Percentiles rank a stretch among this genome's conserved stretches.
These are phyloP conservation scores for Petrocephalus sullivani DNA, from an alignment of 2,797 vertebrate species.

Conservation along the genomic window DNA sequence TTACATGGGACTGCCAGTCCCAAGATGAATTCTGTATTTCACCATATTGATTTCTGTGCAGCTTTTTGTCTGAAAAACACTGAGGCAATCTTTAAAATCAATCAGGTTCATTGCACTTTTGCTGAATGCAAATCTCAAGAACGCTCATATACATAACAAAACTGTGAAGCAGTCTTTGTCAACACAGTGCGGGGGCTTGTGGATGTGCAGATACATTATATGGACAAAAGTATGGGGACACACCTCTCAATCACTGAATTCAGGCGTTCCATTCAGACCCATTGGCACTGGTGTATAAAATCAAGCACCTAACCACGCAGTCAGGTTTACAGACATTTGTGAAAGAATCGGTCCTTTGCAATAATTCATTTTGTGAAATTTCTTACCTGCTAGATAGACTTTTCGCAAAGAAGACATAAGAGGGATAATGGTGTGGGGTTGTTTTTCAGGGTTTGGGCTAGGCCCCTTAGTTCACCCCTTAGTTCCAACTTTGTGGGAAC, in stretches of 20 bases:
- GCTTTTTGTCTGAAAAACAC: slow-evolving; percentile 31
- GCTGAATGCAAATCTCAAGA: slow-evolving; percentile 9
- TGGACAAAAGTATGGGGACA: neutral
- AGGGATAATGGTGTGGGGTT: neutral
- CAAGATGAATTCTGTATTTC: slow-evolving; percentile 21
- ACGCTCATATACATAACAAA: neutral
- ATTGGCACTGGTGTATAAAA: neutral
- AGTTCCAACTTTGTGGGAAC: too few relatives aligned
- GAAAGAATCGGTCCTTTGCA: neutral
- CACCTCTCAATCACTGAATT: neutral
- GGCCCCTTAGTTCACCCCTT: neutral
- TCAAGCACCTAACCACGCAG: neutral
- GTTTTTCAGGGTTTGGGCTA: neutral
- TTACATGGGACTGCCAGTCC: slow-evolving; percentile 32
- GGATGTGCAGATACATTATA: neutral
- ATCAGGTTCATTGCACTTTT: slow-evolving; percentile 31
- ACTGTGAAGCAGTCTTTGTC: neutral
- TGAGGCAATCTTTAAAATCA: slow-evolving; percentile 35
- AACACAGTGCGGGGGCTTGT: neutral
- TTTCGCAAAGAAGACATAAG: neutral
- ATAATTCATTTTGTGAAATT: neutral
- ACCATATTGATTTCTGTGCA: slow-evolving; percentile 27
- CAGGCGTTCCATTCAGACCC: neutral
- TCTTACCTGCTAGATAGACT: neutral
- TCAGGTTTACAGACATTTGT: neutral